Evolutionary conservation across 2,888 invertebrate genomes (phyloP).

Genomic region (Eupithecia subfuscata): DNA sequence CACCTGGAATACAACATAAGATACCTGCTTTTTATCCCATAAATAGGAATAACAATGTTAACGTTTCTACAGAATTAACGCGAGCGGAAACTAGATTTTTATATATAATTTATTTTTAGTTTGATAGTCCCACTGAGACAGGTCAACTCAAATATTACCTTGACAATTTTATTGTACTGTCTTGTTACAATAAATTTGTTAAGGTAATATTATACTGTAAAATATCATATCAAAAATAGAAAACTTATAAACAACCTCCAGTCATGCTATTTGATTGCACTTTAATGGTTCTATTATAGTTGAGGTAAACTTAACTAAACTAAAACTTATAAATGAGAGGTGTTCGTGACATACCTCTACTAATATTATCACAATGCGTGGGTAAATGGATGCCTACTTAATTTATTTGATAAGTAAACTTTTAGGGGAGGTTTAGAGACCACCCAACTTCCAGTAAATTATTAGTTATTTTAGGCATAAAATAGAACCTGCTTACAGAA

Average conservation of each 20-base stretch:
- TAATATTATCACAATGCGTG: slow-evolving; percentile 57
- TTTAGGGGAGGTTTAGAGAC: neutral
- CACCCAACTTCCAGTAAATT: neutral
- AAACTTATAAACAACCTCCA: slow-evolving; percentile 58
- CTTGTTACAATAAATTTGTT: no score
- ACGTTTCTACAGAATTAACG: no score
- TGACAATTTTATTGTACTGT: neutral
- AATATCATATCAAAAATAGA: neutral
- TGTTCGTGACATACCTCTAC: slow-evolving; percentile 63
- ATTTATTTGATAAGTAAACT: slow-evolving; percentile 12
- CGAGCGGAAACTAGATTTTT: no score
- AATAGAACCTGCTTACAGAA: neutral
- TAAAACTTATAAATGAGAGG: slow-evolving; percentile 53
- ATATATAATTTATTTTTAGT: neutral
- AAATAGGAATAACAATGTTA: no score
- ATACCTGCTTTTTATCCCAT: no score
- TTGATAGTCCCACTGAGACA: neutral
- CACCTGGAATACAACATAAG: no score
- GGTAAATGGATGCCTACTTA: slow-evolving; percentile 19
- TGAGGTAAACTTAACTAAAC: slow-evolving; percentile 46
- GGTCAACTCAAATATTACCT: neutral
- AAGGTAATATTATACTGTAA: no score
- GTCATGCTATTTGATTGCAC: slow-evolving; percentile 73
- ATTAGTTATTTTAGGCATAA: neutral
- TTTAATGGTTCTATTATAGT: slow-evolving; percentile 69